Evolutionary conservation across 2,113 vertebrate genomes (phyloP).

Genomic region (Oxyura jamaicensis): DNA sequence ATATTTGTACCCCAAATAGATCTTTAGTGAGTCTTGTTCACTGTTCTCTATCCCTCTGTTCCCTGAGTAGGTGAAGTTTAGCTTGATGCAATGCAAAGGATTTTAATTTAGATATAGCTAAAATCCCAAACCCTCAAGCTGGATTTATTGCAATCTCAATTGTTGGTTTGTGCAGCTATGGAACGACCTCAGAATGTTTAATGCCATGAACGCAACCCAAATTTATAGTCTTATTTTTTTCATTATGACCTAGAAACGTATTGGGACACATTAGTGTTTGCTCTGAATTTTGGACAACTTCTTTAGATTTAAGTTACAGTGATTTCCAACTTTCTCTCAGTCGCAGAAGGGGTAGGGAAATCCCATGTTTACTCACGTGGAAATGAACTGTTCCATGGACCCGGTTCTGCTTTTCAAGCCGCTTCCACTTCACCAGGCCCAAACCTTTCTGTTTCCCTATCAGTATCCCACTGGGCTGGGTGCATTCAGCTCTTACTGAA

Average conservation of each 20-base stretch:
- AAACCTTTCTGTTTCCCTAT: background rate
- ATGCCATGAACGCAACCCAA: background rate
- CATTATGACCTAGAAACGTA: background rate
- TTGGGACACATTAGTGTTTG: background rate
- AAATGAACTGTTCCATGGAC: background rate
- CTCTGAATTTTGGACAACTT: background rate
- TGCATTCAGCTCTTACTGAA: background rate
- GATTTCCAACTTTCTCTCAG: background rate
- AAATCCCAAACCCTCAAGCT: background rate
- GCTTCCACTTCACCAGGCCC: background rate
- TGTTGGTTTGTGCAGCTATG: background rate
- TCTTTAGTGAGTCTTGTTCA: background rate
- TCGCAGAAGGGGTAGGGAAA: background rate
- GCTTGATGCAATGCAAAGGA: background rate
- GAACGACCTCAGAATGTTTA: background rate
- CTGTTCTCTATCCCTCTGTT: background rate
- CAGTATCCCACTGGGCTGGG: background rate
- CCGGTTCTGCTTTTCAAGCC: background rate
- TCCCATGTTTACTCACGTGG: background rate
- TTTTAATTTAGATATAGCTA: background rate
- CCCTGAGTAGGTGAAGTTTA: background rate
- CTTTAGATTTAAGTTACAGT: background rate
- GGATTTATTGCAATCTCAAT: background rate
- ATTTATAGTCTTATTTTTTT: background rate
- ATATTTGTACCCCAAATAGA: constrained; percentile 23